Evolutionary conservation across 2,888 invertebrate species (phyloP), one percentile per base, ranked within the genome.

Genomic region (Meta bourneti): DNA sequence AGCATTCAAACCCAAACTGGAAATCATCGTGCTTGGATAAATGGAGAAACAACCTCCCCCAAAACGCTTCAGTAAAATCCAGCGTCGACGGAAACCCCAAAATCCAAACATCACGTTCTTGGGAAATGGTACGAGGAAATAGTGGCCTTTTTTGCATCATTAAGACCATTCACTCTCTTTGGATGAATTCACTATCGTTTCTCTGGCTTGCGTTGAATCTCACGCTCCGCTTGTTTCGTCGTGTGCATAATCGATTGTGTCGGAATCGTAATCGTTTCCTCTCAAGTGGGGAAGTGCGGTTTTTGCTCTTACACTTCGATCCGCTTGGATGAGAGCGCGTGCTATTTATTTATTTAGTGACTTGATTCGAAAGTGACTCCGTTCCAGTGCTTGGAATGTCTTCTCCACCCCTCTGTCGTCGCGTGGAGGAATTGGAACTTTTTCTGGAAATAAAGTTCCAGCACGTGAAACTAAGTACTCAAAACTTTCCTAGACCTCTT

Each of bases 51-150:
- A 34, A 34, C 34, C 34, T 34, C 34, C 34, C 34, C 4, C 34
- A 34, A 34, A 34, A 34, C 34, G 34, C 34, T 34, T 34, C 34
- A 4, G 7, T 11, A 16, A n/a, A 77, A 77, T 16, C 6, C 7
- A 19, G 9, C 20, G 2, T 72, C 72, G n/a, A 72, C 5, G 19
- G 20, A 7, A 72, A 9, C 13, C 4, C n/a, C 16, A 16, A 20
- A 61, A 79, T 11, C 61, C 20, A 52, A 79, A 13, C 69, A 61
- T 79, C 79, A 79, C 79, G 79, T 79, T 34, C 79, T 61, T 7
- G 16, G 78, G 20, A 61, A 61, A 20, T 34, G 34, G 5, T 61
- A 13, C 1, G 1, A 9, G 13, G 54, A 34, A 54, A 61, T 6
- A 52, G 7, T 11, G 7, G 20, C 54, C 54, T 54, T 54, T 61